phyloP scores from a whole-genome alignment of 2,797 vertebrate species.

The Muscicapa striata region DNA sequence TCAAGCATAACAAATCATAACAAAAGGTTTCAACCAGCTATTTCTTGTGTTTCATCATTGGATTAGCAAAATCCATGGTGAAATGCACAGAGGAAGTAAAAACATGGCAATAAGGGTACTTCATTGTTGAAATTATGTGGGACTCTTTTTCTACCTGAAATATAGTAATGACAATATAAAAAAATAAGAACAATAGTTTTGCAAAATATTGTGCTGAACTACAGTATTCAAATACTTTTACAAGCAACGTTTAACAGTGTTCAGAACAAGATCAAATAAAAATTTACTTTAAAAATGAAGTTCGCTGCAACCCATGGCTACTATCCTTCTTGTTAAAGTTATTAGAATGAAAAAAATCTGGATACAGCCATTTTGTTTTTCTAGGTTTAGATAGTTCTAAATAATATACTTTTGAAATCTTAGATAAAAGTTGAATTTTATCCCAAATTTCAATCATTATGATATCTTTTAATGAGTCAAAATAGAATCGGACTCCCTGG shows the following conservation, averaged over 20 bases:
- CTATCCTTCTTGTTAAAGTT: not conserved
- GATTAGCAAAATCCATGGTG: not conserved
- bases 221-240: not conserved
- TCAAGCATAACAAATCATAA: not conserved
- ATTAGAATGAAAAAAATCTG: not conserved
- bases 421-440: not conserved
- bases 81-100: not conserved
- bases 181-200: not conserved
- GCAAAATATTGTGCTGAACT: fast-evolving
- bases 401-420: not conserved
- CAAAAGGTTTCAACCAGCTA: not conserved
- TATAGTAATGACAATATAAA: not conserved
- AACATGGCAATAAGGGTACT: not conserved
- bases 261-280: not conserved
- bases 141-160: not conserved
- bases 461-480: not conserved
- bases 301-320: not conserved
- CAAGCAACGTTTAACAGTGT: not conserved
- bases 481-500: not conserved
- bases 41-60: not conserved
- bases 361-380: not conserved
- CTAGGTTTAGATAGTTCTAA: not conserved
- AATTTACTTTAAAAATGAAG: not conserved
- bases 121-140: not conserved
- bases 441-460: not conserved